phyloP scores from a whole-genome alignment of 2,888 invertebrate genomes.

The Idaea straminata region DNA sequence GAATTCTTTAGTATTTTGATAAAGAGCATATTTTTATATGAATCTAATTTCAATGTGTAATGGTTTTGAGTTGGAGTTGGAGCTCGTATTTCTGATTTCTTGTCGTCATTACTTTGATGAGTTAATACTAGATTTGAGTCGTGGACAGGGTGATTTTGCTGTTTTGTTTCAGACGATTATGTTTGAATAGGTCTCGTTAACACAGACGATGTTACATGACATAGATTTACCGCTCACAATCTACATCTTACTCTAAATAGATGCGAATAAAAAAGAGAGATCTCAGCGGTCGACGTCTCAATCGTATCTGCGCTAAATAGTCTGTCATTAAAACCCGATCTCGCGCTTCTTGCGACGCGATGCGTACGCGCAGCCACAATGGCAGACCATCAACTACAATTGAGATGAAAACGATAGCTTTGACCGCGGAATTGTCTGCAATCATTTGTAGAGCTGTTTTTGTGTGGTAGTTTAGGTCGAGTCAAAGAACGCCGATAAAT shows the following conservation, averaged over 20 bases:
- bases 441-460: constrained; percentile 19
- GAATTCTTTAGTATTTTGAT: not conserved
- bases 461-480: constrained; percentile 9
- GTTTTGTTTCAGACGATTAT: too few relatives aligned
- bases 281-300: constrained; percentile 42
- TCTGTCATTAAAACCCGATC: constrained; percentile 53
- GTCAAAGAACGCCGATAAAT: constrained; percentile 8
- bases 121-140: too few relatives aligned
- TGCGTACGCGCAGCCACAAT: constrained; percentile 48
- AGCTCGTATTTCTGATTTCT: not conserved
- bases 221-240: constrained; percentile 8
- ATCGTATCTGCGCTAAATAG: constrained; percentile 61
- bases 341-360: constrained; percentile 38
- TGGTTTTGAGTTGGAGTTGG: not conserved
- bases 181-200: constrained; percentile 10
- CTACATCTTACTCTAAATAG: constrained; percentile 43
- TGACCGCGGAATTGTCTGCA: constrained; percentile 24
- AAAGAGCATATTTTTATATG: not conserved
- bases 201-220: not conserved
- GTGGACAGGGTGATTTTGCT: too few relatives aligned
- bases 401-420: constrained; percentile 47
- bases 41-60: not conserved
- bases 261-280: constrained; percentile 40
- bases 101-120: too few relatives aligned
- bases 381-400: constrained; percentile 49